These are phyloP conservation scores for Parnassius smintheus DNA, from an alignment of 2,888 invertebrate species.

Conservation along the genomic window DNA sequence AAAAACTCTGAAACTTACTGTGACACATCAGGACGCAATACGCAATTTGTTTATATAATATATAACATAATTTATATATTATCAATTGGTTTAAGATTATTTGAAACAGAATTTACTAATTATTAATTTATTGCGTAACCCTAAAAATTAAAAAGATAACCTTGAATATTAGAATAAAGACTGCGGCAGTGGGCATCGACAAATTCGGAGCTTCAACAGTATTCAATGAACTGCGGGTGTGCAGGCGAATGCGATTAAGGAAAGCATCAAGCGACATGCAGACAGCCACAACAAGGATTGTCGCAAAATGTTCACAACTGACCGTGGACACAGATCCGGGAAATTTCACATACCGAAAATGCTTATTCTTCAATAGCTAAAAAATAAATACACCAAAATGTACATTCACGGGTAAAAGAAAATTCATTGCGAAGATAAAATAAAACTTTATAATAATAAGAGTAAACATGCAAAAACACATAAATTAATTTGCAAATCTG, in stretches of 20 bases:
- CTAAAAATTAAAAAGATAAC: no score
- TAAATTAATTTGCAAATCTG: not conserved
- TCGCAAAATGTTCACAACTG: conserved; percentile 70
- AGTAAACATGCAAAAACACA: conserved; percentile 28
- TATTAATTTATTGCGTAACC: no score
- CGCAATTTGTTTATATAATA: no score
- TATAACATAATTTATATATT: no score
- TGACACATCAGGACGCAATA: no score
- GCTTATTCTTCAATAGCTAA: conserved; percentile 79
- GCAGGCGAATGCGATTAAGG: conserved; percentile 25
- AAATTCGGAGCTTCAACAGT: not conserved
- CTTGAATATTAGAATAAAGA: no score
- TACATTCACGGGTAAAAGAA: conserved; percentile 65
- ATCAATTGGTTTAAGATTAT: no score
- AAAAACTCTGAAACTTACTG: no score
- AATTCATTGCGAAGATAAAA: conserved; percentile 30
- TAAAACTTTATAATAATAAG: conserved; percentile 30
- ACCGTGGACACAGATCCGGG: conserved; percentile 78
- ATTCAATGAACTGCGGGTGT: conserved; percentile 30
- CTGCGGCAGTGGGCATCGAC: no score
- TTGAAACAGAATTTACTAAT: no score
- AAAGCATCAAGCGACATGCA: conserved; percentile 69
- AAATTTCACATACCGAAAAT: conserved; percentile 81
- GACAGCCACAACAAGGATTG: conserved; percentile 58
- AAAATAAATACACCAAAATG: conserved; percentile 77